Evolutionary conservation across 2,797 vertebrate species (phyloP), one percentile per base, ranked within the genome.

Genomic region (Rallus crepitans): DNA sequence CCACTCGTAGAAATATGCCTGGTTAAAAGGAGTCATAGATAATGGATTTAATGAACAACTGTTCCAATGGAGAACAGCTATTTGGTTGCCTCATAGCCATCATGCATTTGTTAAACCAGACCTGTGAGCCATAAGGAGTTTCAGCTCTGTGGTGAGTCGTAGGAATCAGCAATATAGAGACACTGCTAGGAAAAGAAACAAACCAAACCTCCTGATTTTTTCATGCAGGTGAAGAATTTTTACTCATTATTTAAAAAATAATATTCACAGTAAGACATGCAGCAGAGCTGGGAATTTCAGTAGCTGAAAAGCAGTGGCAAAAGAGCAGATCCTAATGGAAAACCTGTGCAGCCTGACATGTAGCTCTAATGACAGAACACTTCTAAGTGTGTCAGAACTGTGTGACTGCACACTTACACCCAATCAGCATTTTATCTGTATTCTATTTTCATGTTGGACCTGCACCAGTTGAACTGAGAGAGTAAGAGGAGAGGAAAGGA

Each of bases 11-110:
- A 94, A 94, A 93, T 13, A 63, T 23, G 39, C 42, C 59, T 94
- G 66, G 61, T 55, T 96, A 61, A 89, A 83, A 76, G 66, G 45
- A 92, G 57, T 50, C 69, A 27, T 56, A 52, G 79, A 69, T 90
- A 95, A 83, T 35, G 59, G 77, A 76, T 91, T 96, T 93, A 83
- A 90, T 90, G 89, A 94, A 70, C 25, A 12, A 35, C 56, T 50
- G 7, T 39, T 79, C 52, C 80, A 72, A 31, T 7, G 55, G 77
- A 90, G 66, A 84, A 64, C 0, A 11, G 80, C 47, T 65, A 66
- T 91, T 90, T 88, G 42, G 48, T 65, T 90, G 35, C 82, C 59
- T 93, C 84, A 90, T 53, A 87, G 8, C 72, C 91, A 53, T 88
- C 55, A 60, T 23, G 37, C 3, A 4, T 82, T 90, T 88, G 39